Evolutionary conservation across 2,113 vertebrate genomes (phyloP).

Genomic region (Amazona vittata): DNA sequence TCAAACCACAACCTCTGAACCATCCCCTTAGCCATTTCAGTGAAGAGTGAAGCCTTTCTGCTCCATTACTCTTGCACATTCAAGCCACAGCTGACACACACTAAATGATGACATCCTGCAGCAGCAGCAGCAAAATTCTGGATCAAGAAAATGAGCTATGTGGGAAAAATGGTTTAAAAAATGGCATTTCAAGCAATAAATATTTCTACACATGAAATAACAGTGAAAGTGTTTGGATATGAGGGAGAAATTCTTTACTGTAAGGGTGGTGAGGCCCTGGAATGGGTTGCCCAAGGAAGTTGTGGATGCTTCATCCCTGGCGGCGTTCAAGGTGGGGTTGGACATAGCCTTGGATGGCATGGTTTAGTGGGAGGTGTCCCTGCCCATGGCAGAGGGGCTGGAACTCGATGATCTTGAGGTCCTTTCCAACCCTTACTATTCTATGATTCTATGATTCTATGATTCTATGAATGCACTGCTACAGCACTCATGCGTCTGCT

Average conservation of each 20-base stretch:
- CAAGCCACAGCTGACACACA: background rate
- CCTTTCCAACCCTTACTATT: no score
- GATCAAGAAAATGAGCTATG: background rate
- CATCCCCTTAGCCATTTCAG: background rate
- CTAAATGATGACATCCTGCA: conserved; percentile 1
- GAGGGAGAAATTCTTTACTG: no score
- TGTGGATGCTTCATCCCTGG: no score
- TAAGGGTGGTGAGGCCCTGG: no score
- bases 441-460: no score
- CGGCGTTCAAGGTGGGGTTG: no score
- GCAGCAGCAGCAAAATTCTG: conserved; percentile 3
- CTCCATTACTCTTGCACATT: background rate
- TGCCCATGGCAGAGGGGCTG: no score
- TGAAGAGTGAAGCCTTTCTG: background rate
- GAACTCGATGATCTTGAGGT: no score
- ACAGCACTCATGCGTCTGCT: background rate
- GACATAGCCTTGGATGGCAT: no score
- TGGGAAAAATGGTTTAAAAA: background rate
- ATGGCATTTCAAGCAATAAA: background rate
- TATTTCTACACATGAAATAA: background rate
- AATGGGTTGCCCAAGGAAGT: no score
- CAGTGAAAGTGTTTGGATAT: background rate
- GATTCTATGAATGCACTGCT: background rate
- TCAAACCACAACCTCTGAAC: background rate
- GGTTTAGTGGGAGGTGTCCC: no score